Conservation (phyloP, 2,888 invertebrate genomes). For the Lasioglossum calceatum region DNA sequence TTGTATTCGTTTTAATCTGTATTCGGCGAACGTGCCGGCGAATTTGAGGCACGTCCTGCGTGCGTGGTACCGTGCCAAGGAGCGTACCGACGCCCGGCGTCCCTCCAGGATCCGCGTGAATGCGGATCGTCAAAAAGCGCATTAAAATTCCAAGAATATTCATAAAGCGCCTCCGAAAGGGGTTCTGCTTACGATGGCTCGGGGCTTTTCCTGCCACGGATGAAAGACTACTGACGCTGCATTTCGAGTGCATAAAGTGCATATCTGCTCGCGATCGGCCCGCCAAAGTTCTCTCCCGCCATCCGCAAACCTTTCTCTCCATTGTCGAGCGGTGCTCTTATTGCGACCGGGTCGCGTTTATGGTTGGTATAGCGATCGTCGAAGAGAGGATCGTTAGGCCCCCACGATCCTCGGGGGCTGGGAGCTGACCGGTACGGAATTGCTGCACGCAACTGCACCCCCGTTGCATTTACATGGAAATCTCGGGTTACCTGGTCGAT, state of each 20-base stretch:
- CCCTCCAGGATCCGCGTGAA: conserved; percentile 32
- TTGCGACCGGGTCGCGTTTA: background rate
- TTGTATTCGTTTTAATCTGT: conserved; percentile 51
- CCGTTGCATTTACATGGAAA: conserved; percentile 71
- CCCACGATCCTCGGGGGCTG: conserved; percentile 43
- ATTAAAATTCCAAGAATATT: conserved; percentile 61
- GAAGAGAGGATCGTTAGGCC: conserved; percentile 60
- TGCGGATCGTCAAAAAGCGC: conserved; percentile 53
- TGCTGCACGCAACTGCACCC: conserved; percentile 42
- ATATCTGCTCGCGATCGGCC: background rate
- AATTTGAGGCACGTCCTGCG: conserved; percentile 52
- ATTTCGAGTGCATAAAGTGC: conserved; percentile 31
- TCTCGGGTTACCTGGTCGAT: conserved; percentile 59
- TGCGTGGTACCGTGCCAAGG: conserved; percentile 45
- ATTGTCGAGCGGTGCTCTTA: background rate
- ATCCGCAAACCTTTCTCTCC: background rate
- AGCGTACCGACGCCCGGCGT: background rate
- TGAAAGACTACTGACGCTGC: conserved; percentile 66
- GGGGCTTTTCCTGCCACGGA: conserved; percentile 48
- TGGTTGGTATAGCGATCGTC: background rate
- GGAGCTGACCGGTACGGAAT: conserved; percentile 61
- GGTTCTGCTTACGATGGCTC: conserved; percentile 29
- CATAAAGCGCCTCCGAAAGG: conserved; percentile 50
- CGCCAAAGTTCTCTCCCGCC: background rate
- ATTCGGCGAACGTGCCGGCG: conserved; percentile 41